These are phyloP conservation scores for Dermolepida albohirtum DNA, from an alignment of 2,888 invertebrate genomes.

Conservation along the genomic window DNA sequence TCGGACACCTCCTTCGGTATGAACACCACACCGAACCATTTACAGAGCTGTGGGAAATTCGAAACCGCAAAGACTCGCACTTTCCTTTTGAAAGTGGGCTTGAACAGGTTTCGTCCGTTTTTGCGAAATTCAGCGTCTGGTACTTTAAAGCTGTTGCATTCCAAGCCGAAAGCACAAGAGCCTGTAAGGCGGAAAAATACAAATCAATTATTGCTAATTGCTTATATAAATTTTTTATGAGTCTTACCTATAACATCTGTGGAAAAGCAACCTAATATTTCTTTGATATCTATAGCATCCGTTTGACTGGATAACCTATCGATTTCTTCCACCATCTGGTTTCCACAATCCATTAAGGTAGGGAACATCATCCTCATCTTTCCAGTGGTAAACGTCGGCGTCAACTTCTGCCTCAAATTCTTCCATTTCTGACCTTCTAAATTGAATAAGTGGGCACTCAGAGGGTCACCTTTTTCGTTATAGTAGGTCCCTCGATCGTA, in stretches of 20 bases:
- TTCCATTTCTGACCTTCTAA: slow-evolving; percentile 62
- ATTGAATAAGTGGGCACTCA: slow-evolving; percentile 54
- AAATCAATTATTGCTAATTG: background rate
- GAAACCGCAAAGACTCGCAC: slow-evolving; percentile 62
- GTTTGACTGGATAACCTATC: slow-evolving; percentile 46
- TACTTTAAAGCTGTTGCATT: slow-evolving; percentile 68
- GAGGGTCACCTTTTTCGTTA: slow-evolving; percentile 57
- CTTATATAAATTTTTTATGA: too few species aligned
- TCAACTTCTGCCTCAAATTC: slow-evolving; percentile 60
- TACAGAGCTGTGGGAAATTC: slow-evolving; percentile 57
- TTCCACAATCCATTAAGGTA: slow-evolving; percentile 55
- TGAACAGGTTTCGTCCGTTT: slow-evolving; percentile 45
- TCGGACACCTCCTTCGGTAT: slow-evolving; percentile 49
- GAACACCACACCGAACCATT: slow-evolving; percentile 46
- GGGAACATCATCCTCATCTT: slow-evolving; percentile 65
- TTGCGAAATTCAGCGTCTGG: slow-evolving; percentile 65
- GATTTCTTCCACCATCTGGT: slow-evolving; percentile 54
- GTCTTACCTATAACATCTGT: slow-evolving; percentile 61
- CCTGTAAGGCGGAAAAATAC: slow-evolving; percentile 61
- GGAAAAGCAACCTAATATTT: slow-evolving; percentile 64
- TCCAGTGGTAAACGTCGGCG: slow-evolving; percentile 64
- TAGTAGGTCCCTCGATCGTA: slow-evolving; percentile 56
- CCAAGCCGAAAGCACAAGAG: slow-evolving; percentile 69
- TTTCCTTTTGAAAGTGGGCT: slow-evolving; percentile 40
- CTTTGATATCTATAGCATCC: slow-evolving; percentile 63